These are phyloP conservation scores for Cheilosia pagana DNA, from an alignment of 2,888 invertebrate species.

Conservation along the genomic window DNA sequence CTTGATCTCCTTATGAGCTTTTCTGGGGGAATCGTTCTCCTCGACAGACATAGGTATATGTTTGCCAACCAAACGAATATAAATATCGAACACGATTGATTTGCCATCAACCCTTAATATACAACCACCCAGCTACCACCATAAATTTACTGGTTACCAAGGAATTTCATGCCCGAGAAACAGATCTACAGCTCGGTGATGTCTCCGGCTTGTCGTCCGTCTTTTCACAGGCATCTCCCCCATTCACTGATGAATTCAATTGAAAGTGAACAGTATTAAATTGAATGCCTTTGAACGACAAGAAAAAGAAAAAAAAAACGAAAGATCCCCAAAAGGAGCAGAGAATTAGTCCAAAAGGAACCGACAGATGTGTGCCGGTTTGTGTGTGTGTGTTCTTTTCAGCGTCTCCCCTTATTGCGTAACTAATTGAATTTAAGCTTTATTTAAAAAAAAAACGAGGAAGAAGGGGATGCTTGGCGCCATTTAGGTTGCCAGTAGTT, in stretches of 20 bases:
- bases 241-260: conserved; percentile 26
- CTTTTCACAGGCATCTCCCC: neutral
- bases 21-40: neutral
- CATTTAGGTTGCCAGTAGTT: neutral
- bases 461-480: neutral
- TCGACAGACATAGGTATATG: neutral
- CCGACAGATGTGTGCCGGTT: conserved; percentile 9
- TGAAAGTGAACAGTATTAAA: conserved; percentile 44
- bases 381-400: conserved; percentile 24
- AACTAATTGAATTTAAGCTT: conserved; percentile 62
- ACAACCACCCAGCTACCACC: conserved; percentile 13
- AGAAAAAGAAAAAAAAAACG: neutral
- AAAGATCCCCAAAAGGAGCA: neutral
- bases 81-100: conserved; percentile 32
- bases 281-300: conserved; percentile 40
- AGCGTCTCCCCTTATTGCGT: conserved; percentile 14
- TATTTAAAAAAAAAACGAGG: conserved; percentile 9
- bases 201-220: conserved; percentile 1
- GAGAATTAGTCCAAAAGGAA: conserved; percentile 14
- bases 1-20: conserved; percentile 26
- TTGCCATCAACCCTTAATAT: neutral
- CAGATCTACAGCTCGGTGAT: conserved; percentile 6
- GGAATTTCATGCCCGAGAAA: conserved; percentile 34
- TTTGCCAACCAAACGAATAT: conserved; percentile 18
- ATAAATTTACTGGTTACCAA: conserved; percentile 22